Percentiles rank a stretch among this genome's conserved stretches.
Evolutionary conservation across 1,140 invertebrate genomes (phyloP).

Genomic region (Acromyrmex charruanus): DNA sequence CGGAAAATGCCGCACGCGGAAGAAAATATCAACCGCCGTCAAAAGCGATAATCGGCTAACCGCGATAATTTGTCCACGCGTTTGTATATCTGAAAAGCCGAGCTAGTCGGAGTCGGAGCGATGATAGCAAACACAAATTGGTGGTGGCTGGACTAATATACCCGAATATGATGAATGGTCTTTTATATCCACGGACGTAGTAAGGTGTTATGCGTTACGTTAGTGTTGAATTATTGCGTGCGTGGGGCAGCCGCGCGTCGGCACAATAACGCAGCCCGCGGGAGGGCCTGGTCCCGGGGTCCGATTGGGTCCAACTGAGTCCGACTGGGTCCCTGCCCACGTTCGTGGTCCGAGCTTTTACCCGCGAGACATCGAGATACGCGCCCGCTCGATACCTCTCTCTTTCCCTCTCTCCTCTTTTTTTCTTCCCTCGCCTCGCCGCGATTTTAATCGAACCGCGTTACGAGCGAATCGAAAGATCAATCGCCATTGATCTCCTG

Average conservation of each 20-base stretch:
- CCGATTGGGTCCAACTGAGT: background rate
- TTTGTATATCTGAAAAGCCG: slow-evolving; percentile 44
- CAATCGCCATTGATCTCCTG: slow-evolving; percentile 60
- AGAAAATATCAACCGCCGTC: background rate
- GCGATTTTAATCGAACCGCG: slow-evolving; percentile 72
- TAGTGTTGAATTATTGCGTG: slow-evolving; percentile 81
- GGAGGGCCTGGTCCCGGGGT: slow-evolving; percentile 63
- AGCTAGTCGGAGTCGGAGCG: slow-evolving; percentile 15
- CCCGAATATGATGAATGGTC: slow-evolving; percentile 79
- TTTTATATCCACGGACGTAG: slow-evolving; percentile 72
- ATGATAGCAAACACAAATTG: slow-evolving; percentile 79
- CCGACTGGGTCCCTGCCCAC: slow-evolving; percentile 16
- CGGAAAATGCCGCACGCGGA: background rate
- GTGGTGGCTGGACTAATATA: slow-evolving; percentile 72
- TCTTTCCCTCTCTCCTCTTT: background rate
- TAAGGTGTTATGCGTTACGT: slow-evolving; percentile 76
- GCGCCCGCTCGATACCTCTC: slow-evolving; percentile 12
- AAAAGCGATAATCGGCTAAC: slow-evolving; percentile 26
- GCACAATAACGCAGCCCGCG: slow-evolving; percentile 76
- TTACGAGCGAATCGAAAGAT: slow-evolving; percentile 67
- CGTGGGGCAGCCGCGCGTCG: slow-evolving; percentile 66
- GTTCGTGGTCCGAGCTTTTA: slow-evolving; percentile 47
- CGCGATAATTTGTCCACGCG: slow-evolving; percentile 54
- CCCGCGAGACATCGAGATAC: slow-evolving; percentile 60
- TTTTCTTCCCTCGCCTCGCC: background rate